Evolutionary conservation across 2,797 vertebrate species (phyloP), one percentile per base, ranked within the genome.

Genomic region (Anniella stebbinsi): DNA sequence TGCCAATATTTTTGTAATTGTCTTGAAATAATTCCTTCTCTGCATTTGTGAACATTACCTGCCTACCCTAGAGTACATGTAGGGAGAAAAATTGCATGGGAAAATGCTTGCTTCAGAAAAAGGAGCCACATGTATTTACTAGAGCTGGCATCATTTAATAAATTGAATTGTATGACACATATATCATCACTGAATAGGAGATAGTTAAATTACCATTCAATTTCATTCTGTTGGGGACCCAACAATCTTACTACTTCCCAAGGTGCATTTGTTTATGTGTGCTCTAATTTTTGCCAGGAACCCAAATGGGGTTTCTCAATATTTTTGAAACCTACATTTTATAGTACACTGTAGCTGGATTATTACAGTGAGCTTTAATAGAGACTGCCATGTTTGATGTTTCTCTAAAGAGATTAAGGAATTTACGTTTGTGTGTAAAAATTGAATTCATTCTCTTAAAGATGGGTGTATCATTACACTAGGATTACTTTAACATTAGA

Each of bases 341-440:
- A 87, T 91, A 95, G 89, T 89, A 57, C 48, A 63, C 10, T 12
- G 10, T 76, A 63, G n/a, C 51, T 86, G 73, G 36, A 38, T 57
- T 86, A 0, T 0, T 73, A 67, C 38, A 23, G 0, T 60, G 33
- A 0, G 6, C 45, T 86, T 86, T 2, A 57, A 84, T 69, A 12
- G 0, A 8, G 48, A 33, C 48, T 38, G 38, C 38, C 0, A 4
- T 36, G 78, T 13, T 77, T 82, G 60, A 78, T 30, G 25, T 77
- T 87, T 83, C 7, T 1, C 28, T 15, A 63, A 72, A 48, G 30
- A 75, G 12, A 48, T 88, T 60, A 76, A 13, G 72, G 2, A 73
- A 66, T 11, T 4, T 70, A 63, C 4, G 2, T 75, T 83, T 83
- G 36, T 83, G 30, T 73, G 45, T 21, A 84, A 30, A 57, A 89